These are phyloP conservation scores for Serranus cabrilla DNA, from an alignment of 2,797 vertebrate species.

Conservation along the genomic window DNA sequence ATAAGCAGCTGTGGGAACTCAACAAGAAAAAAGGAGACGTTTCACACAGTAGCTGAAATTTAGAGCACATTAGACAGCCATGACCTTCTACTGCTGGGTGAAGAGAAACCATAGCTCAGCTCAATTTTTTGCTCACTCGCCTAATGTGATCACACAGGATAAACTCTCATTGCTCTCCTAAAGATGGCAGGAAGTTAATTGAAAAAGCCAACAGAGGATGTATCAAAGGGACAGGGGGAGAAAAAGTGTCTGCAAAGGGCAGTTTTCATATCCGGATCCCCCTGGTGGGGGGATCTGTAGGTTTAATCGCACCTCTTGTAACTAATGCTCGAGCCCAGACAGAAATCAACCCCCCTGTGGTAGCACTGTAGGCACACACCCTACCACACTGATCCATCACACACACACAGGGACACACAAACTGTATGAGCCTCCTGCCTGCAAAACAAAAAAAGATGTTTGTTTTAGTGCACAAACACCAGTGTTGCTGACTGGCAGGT, in stretches of 20 bases:
- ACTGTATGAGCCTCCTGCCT: slow-evolving; percentile 19
- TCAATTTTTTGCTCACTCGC: slow-evolving; percentile 50
- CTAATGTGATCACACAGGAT: slow-evolving; percentile 70
- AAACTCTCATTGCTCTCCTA: slow-evolving; percentile 66
- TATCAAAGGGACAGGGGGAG: slow-evolving; percentile 53
- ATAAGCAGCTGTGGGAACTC: slow-evolving; percentile 67
- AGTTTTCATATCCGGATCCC: slow-evolving; percentile 42
- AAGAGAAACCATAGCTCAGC: slow-evolving; percentile 51
- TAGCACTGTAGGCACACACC: slow-evolving; percentile 13
- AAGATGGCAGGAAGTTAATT: slow-evolving; percentile 79
- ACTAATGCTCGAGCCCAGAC: slow-evolving; percentile 48
- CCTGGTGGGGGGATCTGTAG: slow-evolving; percentile 21
- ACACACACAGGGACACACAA: slow-evolving; percentile 27
- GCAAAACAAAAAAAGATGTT: slow-evolving; percentile 9
- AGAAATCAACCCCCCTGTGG: slow-evolving; percentile 71
- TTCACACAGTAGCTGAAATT: slow-evolving; percentile 62
- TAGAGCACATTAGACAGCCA: slow-evolving; percentile 57
- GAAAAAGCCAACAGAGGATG: slow-evolving; percentile 67
- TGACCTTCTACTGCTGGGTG: slow-evolving; percentile 64
- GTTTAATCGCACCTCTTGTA: slow-evolving; percentile 18
- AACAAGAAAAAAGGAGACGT: slow-evolving; percentile 57
- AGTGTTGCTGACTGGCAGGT: slow-evolving; percentile 8
- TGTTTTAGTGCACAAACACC: slow-evolving; percentile 2
- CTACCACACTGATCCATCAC: slow-evolving; percentile 27
- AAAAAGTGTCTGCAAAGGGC: slow-evolving; percentile 32